Evolutionary conservation across 1,140 invertebrate genomes (phyloP).

Genomic region (Drosophila ironensis): DNA sequence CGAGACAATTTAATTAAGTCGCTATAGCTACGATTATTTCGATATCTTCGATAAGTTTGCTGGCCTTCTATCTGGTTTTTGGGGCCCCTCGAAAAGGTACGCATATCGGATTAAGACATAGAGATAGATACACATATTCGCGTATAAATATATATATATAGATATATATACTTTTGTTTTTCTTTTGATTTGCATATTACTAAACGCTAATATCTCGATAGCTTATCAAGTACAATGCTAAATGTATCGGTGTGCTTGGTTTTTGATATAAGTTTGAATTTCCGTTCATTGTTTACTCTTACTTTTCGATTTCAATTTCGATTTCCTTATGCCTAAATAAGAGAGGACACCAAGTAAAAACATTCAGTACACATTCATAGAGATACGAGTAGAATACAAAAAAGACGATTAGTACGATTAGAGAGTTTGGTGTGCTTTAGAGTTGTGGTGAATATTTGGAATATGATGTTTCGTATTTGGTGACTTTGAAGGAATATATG

Average conservation of each 20-base stretch:
- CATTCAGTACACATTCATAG: constrained; percentile 68
- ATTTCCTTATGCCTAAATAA: constrained; percentile 32
- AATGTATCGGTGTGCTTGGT: constrained; percentile 77
- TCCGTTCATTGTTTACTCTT: constrained; percentile 26
- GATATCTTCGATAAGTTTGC: constrained; percentile 23
- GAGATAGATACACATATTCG: constrained; percentile 32
- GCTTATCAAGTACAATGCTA: constrained; percentile 65
- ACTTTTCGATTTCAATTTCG: constrained; percentile 13
- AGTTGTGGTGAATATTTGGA: constrained; percentile 8
- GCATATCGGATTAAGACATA: constrained; percentile 60
- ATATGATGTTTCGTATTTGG: not conserved
- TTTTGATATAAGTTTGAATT: constrained; percentile 66
- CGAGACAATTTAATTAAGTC: constrained; percentile 42
- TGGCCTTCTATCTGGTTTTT: constrained; percentile 21
- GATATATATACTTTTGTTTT: not conserved
- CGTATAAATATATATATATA: constrained; percentile 14
- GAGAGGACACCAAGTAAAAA: constrained; percentile 73
- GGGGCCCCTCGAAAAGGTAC: constrained; percentile 62
- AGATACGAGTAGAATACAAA: constrained; percentile 39
- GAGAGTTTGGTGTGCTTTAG: constrained; percentile 8
- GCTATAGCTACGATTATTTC: constrained; percentile 18
- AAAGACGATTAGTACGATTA: constrained; percentile 27
- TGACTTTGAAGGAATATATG: not conserved
- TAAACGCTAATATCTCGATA: constrained; percentile 44
- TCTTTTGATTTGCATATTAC: constrained; percentile 43